Conservation (phyloP, 2,888 invertebrate genomes). For the Hipparchia sbordonii region DNA sequence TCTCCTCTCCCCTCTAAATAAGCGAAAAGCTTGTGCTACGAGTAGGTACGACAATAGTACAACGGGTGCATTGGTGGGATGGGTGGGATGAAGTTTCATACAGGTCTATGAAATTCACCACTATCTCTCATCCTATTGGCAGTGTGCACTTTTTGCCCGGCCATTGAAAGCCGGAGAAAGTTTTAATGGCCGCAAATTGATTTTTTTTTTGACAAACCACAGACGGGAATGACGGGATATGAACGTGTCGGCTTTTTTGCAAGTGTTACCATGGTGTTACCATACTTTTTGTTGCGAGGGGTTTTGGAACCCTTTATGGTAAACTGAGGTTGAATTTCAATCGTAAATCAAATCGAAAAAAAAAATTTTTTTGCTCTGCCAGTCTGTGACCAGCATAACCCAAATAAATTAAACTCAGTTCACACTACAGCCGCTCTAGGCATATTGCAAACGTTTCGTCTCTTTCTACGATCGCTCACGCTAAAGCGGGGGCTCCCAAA, state of each 20-base stretch:
- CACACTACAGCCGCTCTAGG: no score
- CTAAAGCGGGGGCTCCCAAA: no score
- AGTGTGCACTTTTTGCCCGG: slow-evolving; percentile 40
- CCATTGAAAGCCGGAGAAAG: slow-evolving; percentile 32
- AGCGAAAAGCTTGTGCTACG: no score
- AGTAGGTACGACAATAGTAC: no score
- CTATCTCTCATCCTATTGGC: slow-evolving; percentile 31
- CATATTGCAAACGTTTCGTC: no score
- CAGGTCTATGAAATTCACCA: not conserved
- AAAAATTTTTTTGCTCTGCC: no score
- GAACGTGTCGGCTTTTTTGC: slow-evolving; percentile 29
- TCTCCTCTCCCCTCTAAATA: no score
- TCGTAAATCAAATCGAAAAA: no score
- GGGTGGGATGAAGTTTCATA: not conserved
- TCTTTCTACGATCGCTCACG: no score
- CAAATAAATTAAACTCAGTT: no score
- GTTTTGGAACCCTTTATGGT: slow-evolving; percentile 14
- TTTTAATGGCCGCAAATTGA: slow-evolving; percentile 36
- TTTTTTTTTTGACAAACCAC: slow-evolving; percentile 36
- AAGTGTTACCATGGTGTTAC: slow-evolving; percentile 13
- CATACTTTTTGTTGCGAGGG: slow-evolving; percentile 20
- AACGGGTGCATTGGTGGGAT: no score
- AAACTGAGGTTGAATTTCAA: not conserved
- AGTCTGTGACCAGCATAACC: no score
- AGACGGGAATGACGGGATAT: slow-evolving; percentile 34